phyloP scores from a whole-genome alignment of 2,113 vertebrate genomes.

The Arizona elegans region DNA sequence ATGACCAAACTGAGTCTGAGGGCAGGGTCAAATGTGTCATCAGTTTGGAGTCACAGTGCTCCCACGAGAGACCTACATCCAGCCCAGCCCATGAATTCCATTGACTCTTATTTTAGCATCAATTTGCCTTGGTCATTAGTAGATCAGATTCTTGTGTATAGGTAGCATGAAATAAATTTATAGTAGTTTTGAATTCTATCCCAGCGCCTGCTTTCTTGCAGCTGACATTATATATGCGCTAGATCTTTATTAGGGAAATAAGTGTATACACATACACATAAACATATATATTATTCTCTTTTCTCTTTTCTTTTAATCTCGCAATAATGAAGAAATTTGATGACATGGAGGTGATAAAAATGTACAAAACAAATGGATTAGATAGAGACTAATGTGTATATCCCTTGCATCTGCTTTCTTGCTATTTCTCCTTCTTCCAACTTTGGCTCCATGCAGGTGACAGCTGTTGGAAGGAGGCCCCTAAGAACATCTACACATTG shows the following conservation, averaged over 20 bases:
- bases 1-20: background rate
- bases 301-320: background rate
- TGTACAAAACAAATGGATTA: background rate
- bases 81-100: background rate
- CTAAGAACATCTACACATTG: background rate
- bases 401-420: background rate
- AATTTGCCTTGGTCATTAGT: background rate
- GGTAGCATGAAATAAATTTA: background rate
- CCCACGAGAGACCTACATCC: background rate
- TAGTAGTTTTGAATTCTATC: background rate
- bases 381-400: background rate
- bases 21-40: background rate
- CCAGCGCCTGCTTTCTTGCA: background rate
- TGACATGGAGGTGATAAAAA: background rate
- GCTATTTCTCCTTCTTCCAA: background rate
- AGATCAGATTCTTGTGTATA: background rate
- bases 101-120: background rate
- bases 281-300: background rate
- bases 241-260: background rate
- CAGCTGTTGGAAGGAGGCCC: background rate
- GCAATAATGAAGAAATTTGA: background rate
- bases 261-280: background rate
- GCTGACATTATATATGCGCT: background rate
- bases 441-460: background rate
- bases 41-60: background rate